These are phyloP conservation scores for Melipona quadrifasciata DNA, from an alignment of 1,140 invertebrate genomes.

Conservation along the genomic window DNA sequence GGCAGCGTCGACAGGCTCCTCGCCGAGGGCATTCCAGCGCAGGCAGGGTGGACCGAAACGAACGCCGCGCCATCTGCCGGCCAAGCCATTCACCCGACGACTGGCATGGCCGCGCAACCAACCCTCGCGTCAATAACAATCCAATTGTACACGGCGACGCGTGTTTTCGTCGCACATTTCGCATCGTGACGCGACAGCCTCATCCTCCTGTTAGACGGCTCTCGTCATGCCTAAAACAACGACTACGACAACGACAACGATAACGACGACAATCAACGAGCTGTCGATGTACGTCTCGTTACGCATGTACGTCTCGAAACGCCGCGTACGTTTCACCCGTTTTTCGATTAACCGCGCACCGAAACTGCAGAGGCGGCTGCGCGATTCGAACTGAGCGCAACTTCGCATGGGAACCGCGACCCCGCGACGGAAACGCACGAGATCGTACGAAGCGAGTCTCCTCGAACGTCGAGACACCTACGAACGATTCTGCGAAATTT, in stretches of 20 bases:
- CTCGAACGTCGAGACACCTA: constrained; percentile 22
- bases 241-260: not conserved
- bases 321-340: not conserved
- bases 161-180: not conserved
- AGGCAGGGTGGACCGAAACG: constrained; percentile 73
- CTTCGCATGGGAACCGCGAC: constrained; percentile 67
- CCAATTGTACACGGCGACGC: constrained; percentile 8
- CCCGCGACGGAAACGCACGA: constrained; percentile 61
- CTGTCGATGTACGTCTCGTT: not conserved
- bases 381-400: constrained; percentile 74
- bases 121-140: constrained; percentile 69
- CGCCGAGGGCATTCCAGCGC: constrained; percentile 65
- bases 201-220: not conserved
- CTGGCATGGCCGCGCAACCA: constrained; percentile 68
- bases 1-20: constrained; percentile 62
- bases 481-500: not conserved
- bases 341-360: constrained; percentile 40
- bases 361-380: constrained; percentile 70
- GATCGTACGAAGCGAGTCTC: constrained; percentile 33
- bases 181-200: not conserved
- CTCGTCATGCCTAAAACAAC: not conserved
- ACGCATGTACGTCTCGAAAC: not conserved
- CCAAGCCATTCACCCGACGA: constrained; percentile 48
- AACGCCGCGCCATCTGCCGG: constrained; percentile 71
- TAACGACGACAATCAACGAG: not conserved